Percentiles rank a stretch among this genome's conserved stretches.
These are phyloP conservation scores for Galaxias olidus DNA, from an alignment of 2,797 vertebrate species.

Conservation along the genomic window DNA sequence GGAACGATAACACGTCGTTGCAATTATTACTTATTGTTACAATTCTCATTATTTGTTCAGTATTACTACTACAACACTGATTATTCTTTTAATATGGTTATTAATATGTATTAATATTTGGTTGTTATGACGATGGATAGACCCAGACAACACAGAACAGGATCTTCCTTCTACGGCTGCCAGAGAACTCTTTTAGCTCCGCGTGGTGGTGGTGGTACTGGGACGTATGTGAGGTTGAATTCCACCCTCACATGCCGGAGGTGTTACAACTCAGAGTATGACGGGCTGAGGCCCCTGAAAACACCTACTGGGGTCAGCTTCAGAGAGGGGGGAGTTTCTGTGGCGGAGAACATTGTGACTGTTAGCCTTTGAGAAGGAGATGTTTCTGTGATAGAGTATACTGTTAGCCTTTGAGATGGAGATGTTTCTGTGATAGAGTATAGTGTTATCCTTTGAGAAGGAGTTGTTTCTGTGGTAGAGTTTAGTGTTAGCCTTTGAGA, in stretches of 20 bases:
- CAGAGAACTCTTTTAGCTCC: constrained; percentile 25
- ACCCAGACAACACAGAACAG: neutral
- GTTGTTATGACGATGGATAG: neutral
- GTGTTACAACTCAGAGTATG: constrained; percentile 20
- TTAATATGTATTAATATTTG: neutral
- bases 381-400: no score
- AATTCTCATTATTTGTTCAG: neutral
- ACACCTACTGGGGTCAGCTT: neutral
- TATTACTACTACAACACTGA: no score
- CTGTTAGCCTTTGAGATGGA: no score
- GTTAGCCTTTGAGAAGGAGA: no score
- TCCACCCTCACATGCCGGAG: constrained; percentile 37
- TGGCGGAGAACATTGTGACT: no score
- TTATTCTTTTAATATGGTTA: neutral
- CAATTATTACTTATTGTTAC: neutral
- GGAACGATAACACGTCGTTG: neutral
- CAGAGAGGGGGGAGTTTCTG: no score
- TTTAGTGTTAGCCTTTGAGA: no score
- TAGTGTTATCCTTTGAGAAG: no score
- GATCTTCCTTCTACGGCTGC: neutral
- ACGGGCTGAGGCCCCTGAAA: constrained; percentile 8
- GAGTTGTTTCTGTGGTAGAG: no score
- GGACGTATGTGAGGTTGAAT: constrained; percentile 28
- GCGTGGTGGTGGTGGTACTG: neutral
- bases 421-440: no score